Evolutionary conservation across 1,140 invertebrate genomes (phyloP).

Genomic region (Leguminivora glycinivorella): DNA sequence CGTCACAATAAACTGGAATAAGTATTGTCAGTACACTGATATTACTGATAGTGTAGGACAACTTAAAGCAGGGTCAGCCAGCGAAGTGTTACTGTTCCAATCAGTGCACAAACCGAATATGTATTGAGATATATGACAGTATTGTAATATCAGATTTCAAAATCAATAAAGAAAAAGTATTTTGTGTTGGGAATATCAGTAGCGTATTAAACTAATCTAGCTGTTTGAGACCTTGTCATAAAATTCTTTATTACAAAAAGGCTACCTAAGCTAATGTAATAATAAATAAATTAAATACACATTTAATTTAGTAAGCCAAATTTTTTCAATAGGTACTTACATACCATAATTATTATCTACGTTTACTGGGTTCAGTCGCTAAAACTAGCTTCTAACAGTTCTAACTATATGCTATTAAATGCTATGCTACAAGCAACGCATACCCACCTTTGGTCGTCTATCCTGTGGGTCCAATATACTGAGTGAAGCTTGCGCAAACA

Average conservation of each 20-base stretch:
- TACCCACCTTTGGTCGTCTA: slow-evolving; percentile 65
- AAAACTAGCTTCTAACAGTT: background rate
- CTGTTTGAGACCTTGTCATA: too few species aligned
- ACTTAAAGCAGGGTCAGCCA: background rate
- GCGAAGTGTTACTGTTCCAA: background rate
- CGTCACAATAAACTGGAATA: background rate
- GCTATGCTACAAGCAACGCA: slow-evolving; percentile 42
- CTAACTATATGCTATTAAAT: too few species aligned
- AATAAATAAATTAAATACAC: too few species aligned
- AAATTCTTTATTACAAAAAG: too few species aligned
- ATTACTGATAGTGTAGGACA: background rate
- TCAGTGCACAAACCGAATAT: background rate
- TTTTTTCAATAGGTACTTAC: background rate
- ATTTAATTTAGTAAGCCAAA: too few species aligned
- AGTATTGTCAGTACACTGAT: background rate
- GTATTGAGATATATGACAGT: background rate
- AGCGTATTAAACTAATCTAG: too few species aligned
- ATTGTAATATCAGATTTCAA: background rate
- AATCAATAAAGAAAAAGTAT: background rate
- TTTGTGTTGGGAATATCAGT: too few species aligned
- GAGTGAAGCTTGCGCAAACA: slow-evolving; percentile 80
- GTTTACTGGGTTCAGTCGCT: background rate
- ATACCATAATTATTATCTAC: background rate
- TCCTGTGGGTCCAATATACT: slow-evolving; percentile 75
- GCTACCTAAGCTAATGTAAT: too few species aligned